Evolutionary conservation across 2,797 vertebrate genomes (phyloP).

Genomic region (Phoeniculus purpureus): DNA sequence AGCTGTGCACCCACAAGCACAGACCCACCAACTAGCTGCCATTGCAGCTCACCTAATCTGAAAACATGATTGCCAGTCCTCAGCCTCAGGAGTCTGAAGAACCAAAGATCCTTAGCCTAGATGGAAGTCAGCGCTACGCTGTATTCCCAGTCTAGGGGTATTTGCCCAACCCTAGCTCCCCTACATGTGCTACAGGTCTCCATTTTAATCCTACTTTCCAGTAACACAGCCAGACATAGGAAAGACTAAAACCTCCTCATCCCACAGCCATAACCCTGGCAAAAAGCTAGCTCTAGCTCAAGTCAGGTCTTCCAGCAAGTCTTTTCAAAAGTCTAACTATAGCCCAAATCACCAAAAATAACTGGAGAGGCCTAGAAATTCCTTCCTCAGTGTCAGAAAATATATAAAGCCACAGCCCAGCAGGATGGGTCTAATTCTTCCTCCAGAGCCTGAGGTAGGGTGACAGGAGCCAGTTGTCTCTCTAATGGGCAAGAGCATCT

Average conservation of each 20-base stretch:
- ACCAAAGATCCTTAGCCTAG: not conserved
- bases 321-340: not conserved
- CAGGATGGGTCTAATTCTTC: not conserved
- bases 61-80: not conserved
- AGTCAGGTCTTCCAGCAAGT: not conserved
- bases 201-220: not conserved
- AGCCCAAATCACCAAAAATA: not conserved
- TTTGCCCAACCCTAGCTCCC: not conserved
- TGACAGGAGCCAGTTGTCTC: not conserved
- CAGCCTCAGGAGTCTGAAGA: not conserved
- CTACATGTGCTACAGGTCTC: accelerated
- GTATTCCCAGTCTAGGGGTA: not conserved
- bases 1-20: not conserved
- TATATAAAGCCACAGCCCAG: not conserved
- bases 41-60: not conserved
- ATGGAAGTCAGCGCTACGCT: not conserved
- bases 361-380: not conserved
- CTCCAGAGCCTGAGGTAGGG: not conserved
- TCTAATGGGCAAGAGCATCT: not conserved
- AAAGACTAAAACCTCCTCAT: not conserved
- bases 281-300: not conserved
- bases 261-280: not conserved
- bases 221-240: not conserved
- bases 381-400: not conserved
- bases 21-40: not conserved